Conservation (phyloP, 2,113 vertebrate genomes). For the Typhlomys cinereus region DNA sequence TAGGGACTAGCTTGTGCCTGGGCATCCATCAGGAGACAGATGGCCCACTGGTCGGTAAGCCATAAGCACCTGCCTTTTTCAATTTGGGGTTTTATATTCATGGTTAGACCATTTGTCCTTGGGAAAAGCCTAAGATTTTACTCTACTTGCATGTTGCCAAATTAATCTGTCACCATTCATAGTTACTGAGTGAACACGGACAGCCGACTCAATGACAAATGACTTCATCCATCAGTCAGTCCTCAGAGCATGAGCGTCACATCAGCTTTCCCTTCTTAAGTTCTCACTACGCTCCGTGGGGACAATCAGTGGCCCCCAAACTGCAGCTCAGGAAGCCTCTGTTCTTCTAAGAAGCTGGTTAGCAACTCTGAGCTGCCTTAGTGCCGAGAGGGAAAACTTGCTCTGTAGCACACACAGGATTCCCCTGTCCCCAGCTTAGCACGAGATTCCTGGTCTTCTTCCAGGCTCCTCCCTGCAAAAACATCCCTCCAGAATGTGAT, state of each 20-base stretch:
- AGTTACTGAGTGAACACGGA: neutral
- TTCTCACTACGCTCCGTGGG: neutral
- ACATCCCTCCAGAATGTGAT: neutral
- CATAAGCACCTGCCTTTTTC: neutral
- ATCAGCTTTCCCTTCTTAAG: neutral
- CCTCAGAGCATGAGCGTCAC: neutral
- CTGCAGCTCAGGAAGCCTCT: neutral
- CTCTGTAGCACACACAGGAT: neutral
- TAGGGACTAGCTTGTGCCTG: too few species aligned
- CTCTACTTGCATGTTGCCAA: neutral
- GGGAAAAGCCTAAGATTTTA: neutral
- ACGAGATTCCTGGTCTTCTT: neutral
- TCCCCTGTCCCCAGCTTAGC: neutral
- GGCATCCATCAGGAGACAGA: too few species aligned
- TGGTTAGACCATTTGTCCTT: neutral
- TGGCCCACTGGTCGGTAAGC: too few species aligned
- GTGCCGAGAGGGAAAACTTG: neutral
- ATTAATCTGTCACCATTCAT: neutral
- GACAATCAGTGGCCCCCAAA: neutral
- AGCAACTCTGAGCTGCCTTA: neutral
- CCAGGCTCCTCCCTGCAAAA: neutral
- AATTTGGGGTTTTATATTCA: neutral
- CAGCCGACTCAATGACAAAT: conserved; percentile 4
- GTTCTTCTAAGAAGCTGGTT: neutral
- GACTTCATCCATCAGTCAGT: neutral